Evolutionary conservation across 1,140 invertebrate species (phyloP).

Genomic region (Hyles euphorbiae): DNA sequence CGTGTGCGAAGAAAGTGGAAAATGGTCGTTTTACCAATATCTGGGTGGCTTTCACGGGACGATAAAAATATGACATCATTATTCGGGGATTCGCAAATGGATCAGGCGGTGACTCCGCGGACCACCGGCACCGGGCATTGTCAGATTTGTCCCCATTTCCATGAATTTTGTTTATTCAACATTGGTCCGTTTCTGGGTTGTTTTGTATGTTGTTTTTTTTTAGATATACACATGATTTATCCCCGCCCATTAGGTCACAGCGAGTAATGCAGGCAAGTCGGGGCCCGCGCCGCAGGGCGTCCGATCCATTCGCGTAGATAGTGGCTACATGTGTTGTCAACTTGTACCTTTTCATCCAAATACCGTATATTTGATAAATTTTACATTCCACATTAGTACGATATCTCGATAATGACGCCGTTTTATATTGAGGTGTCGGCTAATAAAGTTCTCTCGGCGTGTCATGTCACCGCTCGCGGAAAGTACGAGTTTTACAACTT

Average conservation of each 20-base stretch:
- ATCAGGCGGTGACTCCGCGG: constrained; percentile 26
- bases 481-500: constrained; percentile 18
- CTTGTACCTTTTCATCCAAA: constrained; percentile 71
- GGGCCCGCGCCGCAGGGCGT: constrained; percentile 48
- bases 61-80: constrained; percentile 21
- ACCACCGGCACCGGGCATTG: constrained; percentile 57
- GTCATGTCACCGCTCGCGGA: constrained; percentile 11
- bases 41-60: not conserved
- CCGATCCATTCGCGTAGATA: constrained; percentile 64
- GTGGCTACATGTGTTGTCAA: constrained; percentile 68
- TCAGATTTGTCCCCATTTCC: constrained; percentile 67
- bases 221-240: constrained; percentile 65
- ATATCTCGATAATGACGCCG: constrained; percentile 52
- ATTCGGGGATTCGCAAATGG: constrained; percentile 31
- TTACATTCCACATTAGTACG: constrained; percentile 52
- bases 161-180: constrained; percentile 69
- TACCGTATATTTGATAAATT: constrained; percentile 58
- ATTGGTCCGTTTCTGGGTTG: constrained; percentile 46
- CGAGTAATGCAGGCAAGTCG: constrained; percentile 50
- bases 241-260: constrained; percentile 62
- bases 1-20: not conserved
- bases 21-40: not conserved
- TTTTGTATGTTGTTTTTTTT: constrained; percentile 48
- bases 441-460: constrained; percentile 37
- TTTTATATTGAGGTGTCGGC: constrained; percentile 48